phyloP scores from a whole-genome alignment of 2,888 invertebrate genomes.

The Caenorhabditis sulstoni region DNA sequence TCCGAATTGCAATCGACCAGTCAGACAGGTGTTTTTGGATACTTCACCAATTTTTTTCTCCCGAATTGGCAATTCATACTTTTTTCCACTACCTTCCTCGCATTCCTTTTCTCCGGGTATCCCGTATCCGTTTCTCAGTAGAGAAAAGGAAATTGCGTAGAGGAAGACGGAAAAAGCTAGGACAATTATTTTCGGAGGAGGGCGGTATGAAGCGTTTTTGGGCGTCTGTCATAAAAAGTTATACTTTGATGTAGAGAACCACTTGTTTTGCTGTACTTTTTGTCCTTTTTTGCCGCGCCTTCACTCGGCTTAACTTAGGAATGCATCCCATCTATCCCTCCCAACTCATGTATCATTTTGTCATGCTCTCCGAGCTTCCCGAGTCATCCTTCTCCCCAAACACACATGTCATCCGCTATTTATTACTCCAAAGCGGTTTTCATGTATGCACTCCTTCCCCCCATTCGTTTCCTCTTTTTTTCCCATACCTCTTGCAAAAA shows the following conservation, averaged over 20 bases:
- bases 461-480: too few species aligned
- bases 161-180: not conserved
- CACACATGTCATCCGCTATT: constrained; percentile 24
- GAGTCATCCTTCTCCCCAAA: not conserved
- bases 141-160: not conserved
- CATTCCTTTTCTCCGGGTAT: constrained; percentile 4
- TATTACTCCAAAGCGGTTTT: not conserved
- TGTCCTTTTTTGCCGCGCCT: not conserved
- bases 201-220: too few species aligned
- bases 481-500: constrained; percentile 15
- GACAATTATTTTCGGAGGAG: not conserved
- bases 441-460: too few species aligned
- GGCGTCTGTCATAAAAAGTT: not conserved
- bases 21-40: not conserved
- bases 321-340: not conserved
- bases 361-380: not conserved
- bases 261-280: too few species aligned
- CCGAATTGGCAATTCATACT: constrained; percentile 5
- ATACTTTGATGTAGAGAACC: not conserved
- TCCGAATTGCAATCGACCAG: not conserved
- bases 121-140: not conserved
- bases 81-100: not conserved
- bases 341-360: constrained; percentile 6
- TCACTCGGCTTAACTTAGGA: not conserved
- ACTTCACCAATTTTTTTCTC: not conserved